These are phyloP conservation scores for Meteorus sp. DNA, from an alignment of 1,140 invertebrate species.

Conservation along the genomic window DNA sequence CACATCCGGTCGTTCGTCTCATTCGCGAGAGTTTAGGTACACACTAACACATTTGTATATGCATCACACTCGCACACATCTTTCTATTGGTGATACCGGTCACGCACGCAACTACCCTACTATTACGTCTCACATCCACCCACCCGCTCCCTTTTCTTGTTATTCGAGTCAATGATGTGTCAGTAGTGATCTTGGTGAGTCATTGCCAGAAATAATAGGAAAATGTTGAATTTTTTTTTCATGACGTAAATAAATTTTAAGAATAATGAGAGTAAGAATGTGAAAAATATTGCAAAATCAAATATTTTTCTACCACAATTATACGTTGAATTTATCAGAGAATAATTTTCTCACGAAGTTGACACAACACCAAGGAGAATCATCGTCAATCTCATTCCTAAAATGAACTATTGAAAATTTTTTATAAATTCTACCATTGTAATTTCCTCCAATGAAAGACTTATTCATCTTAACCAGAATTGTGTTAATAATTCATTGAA, in stretches of 20 bases:
- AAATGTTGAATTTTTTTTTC: neutral
- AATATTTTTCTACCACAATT: no score
- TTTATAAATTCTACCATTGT: no score
- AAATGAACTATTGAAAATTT: no score
- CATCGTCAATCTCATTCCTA: no score
- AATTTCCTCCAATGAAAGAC: no score
- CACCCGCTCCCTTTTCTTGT: neutral
- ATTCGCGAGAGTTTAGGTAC: neutral
- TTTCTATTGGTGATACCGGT: neutral
- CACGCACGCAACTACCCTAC: no score
- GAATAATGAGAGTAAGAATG: neutral
- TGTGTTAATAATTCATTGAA: no score
- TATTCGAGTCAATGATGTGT: conserved; percentile 1
- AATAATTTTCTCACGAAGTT: no score
- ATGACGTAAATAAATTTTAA: neutral
- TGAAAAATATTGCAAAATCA: no score
- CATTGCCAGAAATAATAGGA: neutral
- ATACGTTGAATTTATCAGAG: no score
- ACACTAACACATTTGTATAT: neutral
- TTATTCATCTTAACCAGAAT: no score
- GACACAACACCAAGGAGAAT: no score
- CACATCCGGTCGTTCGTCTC: conserved; percentile 1
- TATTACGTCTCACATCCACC: neutral
- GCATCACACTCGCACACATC: neutral
- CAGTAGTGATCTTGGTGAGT: neutral